Base-by-base conservation (phyloP, 2,113 vertebrate species). In the Serilophus lunatus region DNA sequence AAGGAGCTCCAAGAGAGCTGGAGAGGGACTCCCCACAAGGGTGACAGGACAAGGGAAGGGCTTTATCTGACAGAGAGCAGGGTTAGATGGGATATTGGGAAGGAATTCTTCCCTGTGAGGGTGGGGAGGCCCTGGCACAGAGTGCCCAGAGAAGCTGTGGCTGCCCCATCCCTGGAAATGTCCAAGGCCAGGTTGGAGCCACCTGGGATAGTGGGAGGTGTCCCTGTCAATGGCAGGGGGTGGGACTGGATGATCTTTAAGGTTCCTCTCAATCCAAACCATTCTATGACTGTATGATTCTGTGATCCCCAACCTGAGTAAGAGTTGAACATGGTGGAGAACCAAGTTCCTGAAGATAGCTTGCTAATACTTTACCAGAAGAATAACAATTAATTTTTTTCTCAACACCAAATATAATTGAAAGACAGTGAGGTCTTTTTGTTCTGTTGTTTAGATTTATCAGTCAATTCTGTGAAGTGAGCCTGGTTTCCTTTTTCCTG, bases 291-390 rank as follows among this genome's bases (percentile, higher is more conserved):
- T 76, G 20, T 9, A 69, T 49, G 47, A 61, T 54, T 61, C 47
- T 42, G 17, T 54, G 61, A 47, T 47, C 31, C 66, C 24, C 75
- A 33, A 57, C 9, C 29, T 85, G 70, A 79, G 12, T 44, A 72
- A 49, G 29, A 83, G 33, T 0, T 56, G 38, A 81, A 60, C 33
- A 40, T 0, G 0, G 40, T 4, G 14, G n/a, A 78, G 40, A 71
- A 89, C 51, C 9, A 65, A 18, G 53, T 42, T 76, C 24, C 42
- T 54, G 19, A 28, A 49, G 24, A 76, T 15, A 4, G 3, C 29
- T 42, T 40, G 42, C 25, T 66, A 77, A 50, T 38, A 47, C 53
- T 93, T 54, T 74, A 22, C 31, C n/a, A 47, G 13, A 84, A 91
- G 19, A 94, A 33, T 4, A 82, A 69, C 2, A 22, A 49, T 35